These are phyloP conservation scores for Pheosia tremula DNA, from an alignment of 2,888 invertebrate genomes.

Conservation along the genomic window DNA sequence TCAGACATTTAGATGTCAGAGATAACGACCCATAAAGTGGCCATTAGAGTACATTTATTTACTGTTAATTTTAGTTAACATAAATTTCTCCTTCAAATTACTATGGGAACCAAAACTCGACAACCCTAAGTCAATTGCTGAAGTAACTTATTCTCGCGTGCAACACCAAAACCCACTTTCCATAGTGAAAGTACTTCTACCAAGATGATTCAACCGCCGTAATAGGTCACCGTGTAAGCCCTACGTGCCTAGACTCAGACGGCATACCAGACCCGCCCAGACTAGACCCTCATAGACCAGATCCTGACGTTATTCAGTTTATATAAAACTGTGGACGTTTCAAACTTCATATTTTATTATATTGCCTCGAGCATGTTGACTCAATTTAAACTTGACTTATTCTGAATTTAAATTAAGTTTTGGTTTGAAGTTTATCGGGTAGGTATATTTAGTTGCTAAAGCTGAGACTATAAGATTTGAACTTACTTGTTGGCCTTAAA, in stretches of 20 bases:
- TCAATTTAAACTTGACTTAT: too few species aligned
- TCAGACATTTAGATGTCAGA: too few species aligned
- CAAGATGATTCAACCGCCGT: conserved; percentile 66
- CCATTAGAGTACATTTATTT: too few species aligned
- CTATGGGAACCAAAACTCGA: not conserved
- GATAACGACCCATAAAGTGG: too few species aligned
- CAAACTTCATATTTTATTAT: too few species aligned
- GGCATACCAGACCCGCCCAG: not conserved
- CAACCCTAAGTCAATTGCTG: not conserved
- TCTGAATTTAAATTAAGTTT: too few species aligned
- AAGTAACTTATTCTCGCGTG: conserved; percentile 11
- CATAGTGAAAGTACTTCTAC: conserved; percentile 62
- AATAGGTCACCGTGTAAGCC: conserved; percentile 65
- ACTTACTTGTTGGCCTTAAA: not conserved
- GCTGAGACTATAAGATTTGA: not conserved
- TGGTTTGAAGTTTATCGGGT: too few species aligned
- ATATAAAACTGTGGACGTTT: not conserved
- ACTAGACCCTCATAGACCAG: not conserved
- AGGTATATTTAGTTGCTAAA: too few species aligned
- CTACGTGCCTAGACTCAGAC: conserved; percentile 28
- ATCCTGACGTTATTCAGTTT: not conserved
- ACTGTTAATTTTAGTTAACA: too few species aligned
- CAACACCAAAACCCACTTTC: conserved; percentile 52
- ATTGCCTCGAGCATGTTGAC: too few species aligned
- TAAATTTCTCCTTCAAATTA: too few species aligned